Conservation (phyloP, 2,113 vertebrate species). For the Cavia porcellus region DNA sequence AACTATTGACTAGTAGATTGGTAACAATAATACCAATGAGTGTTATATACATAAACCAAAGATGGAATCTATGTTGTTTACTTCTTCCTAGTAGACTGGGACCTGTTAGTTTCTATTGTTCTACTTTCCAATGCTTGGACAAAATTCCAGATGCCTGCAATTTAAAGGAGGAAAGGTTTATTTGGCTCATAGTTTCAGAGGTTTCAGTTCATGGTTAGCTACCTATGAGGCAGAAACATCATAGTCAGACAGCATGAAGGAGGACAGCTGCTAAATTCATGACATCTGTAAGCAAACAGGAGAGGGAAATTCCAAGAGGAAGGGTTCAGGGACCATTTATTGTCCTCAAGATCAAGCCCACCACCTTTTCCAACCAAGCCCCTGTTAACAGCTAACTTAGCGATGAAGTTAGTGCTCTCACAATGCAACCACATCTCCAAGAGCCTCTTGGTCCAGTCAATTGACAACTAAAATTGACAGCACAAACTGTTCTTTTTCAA, state of each 20-base stretch:
- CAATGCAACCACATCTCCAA: neutral
- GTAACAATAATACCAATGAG: conserved; percentile 35
- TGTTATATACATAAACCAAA: conserved; percentile 39
- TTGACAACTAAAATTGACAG: neutral
- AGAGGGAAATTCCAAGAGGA: neutral
- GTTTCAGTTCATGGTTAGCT: neutral
- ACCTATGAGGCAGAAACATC: neutral
- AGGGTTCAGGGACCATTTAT: neutral
- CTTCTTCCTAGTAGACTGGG: neutral
- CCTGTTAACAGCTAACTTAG: neutral
- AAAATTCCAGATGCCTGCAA: neutral
- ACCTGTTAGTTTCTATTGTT: neutral
- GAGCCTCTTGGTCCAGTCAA: neutral
- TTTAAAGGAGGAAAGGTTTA: neutral
- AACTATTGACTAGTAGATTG: neutral
- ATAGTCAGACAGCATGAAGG: neutral
- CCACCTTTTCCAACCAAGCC: neutral
- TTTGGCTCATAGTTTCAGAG: neutral
- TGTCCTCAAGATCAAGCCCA: neutral
- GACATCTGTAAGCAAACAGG: neutral
- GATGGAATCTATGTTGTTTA: conserved; percentile 35
- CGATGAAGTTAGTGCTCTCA: neutral
- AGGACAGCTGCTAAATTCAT: neutral
- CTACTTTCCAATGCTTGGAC: neutral
- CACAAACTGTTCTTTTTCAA: too few species aligned